Base-by-base conservation (phyloP, 2,797 vertebrate species). In the Synaphobranchus kaupii region DNA sequence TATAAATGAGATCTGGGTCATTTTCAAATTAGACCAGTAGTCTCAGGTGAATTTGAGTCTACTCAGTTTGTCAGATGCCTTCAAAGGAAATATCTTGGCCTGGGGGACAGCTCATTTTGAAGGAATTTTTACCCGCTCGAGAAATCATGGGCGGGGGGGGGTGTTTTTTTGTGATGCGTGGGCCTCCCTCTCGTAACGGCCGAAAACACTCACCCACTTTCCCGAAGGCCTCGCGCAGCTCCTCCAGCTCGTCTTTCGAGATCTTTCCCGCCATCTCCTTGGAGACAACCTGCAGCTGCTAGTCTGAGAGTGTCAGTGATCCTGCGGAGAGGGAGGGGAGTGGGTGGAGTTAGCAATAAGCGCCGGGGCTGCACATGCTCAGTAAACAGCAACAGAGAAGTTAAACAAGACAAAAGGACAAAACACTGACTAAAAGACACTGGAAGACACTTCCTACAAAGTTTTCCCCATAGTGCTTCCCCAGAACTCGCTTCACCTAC, bases 171-270 rank as follows among this genome's bases (percentile, higher is more conserved):
- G 78, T 13, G 10, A 81, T 15, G 78, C 47, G 7, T 25, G 44
- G 9, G 47, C 78, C 78, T 50, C 39, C 44, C 25, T 50, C 47
- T 48, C 20, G 7, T 6, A n/a, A 7, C 47, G 47, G 78, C 7
- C 0, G 6, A 80, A 84, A 85, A 85, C 87, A 95, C 96, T 95
- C 92, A 99, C 98, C 98, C 84, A 98, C 96, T 97, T 97, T 98
- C 52, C 88, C 92, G 93, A 99, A 99, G 84, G 97, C 97, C 90
- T 98, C 97, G 84, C 95, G 96, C 92, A 99, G 96, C 90, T 99
- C 99, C 90, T 99, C 97, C 91, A 97, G 92, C 86, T 99, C 99
- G 44, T 99, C 98, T 94, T 97, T 98, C 91, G 97, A 97, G 92
- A 99, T 98, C 54, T 99, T 97, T 93, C 92, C 95, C 86, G 97